Evolutionary conservation across 2,113 vertebrate species (phyloP).

Genomic region (Puffinus mauretanicus): DNA sequence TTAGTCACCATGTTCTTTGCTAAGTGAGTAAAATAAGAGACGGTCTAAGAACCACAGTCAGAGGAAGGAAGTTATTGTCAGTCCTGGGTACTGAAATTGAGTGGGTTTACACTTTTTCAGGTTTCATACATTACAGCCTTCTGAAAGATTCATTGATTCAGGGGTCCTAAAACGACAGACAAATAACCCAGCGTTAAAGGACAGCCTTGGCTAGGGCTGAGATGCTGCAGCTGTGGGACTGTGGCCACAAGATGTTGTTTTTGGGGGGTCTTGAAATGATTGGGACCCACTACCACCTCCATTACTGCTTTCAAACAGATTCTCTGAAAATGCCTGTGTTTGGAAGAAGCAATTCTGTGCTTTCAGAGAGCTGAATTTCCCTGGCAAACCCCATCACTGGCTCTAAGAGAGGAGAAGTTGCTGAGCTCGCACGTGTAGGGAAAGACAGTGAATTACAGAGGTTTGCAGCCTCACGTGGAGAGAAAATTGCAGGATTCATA

Average conservation of each 20-base stretch:
- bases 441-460: constrained; percentile 5
- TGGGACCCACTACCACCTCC: neutral
- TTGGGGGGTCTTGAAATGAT: neutral
- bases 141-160: neutral
- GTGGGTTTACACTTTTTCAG: neutral
- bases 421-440: neutral
- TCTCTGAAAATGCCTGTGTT: neutral
- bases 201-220: neutral
- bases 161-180: neutral
- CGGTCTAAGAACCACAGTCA: neutral
- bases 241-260: neutral
- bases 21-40: neutral
- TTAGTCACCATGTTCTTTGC: neutral
- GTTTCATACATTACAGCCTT: neutral
- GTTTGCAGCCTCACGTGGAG: neutral
- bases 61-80: constrained; percentile 5
- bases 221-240: neutral
- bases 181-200: neutral
- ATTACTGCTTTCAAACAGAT: neutral
- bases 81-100: neutral
- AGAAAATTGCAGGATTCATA: constrained; percentile 34
- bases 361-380: neutral
- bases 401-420: neutral
- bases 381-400: neutral
- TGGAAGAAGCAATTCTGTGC: constrained; percentile 4